These are phyloP conservation scores for Hirtodrosophila trivittata DNA, from an alignment of 2,888 invertebrate species.

Conservation along the genomic window DNA sequence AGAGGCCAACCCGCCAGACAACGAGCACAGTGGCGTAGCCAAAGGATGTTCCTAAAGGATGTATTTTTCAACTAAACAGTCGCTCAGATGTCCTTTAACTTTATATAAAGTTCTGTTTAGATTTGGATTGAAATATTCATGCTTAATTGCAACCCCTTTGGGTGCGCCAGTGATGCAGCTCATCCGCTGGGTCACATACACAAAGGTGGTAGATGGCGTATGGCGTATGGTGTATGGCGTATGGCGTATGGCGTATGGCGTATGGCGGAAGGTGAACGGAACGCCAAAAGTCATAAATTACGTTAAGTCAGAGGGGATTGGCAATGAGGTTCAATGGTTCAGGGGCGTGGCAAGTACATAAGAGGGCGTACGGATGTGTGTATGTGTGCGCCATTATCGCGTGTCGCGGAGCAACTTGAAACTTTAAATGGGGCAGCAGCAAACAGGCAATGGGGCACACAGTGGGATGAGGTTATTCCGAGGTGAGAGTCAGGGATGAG, in stretches of 20 bases:
- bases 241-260: background rate
- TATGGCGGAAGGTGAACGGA: conserved; percentile 4
- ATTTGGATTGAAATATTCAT: no score
- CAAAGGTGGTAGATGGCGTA: background rate
- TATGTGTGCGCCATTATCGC: conserved; percentile 41
- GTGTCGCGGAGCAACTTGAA: conserved; percentile 41
- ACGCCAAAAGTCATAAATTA: conserved; percentile 57
- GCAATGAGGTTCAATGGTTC: conserved; percentile 6
- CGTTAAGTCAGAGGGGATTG: conserved; percentile 34
- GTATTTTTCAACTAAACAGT: no score
- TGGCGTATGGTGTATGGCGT: background rate
- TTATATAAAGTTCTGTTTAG: no score
- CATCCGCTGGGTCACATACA: conserved; percentile 13
- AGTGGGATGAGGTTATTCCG: background rate
- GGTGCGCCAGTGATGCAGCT: conserved; percentile 2
- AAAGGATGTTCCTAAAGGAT: no score
- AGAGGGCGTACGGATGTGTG: background rate
- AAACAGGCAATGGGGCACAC: background rate
- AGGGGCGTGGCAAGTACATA: background rate
- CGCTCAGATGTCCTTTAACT: no score
- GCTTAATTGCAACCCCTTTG: background rate
- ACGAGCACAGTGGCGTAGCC: background rate
- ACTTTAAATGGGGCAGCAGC: conserved; percentile 34
- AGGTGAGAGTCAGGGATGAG: background rate
- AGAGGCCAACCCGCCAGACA: background rate